phyloP scores from a whole-genome alignment of 2,888 invertebrate species.

The Ophioninae sp. region DNA sequence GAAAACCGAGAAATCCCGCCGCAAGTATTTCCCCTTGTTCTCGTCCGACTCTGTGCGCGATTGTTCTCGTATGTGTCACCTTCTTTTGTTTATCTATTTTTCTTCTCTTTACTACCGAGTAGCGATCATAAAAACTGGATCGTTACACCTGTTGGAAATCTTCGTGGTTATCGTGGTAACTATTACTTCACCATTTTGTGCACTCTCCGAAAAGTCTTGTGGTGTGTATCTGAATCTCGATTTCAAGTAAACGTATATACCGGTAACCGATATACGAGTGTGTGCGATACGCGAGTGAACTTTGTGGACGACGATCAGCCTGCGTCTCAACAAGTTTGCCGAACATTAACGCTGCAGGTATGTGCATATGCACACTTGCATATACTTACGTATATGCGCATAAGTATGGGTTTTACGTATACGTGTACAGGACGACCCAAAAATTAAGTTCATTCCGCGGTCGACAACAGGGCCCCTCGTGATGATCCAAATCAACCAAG shows the following conservation, averaged over 20 bases:
- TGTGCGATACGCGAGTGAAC: neutral
- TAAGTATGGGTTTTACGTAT: no score
- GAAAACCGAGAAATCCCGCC: neutral
- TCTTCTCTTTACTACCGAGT: neutral
- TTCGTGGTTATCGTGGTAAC: slow-evolving; percentile 23
- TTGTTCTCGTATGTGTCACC: no score
- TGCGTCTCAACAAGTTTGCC: neutral
- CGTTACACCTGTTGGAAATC: slow-evolving; percentile 45
- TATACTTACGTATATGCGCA: neutral
- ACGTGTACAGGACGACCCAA: no score
- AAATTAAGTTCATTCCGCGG: no score
- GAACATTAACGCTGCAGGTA: slow-evolving; percentile 3
- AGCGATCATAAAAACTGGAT: slow-evolving; percentile 9
- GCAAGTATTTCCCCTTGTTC: neutral
- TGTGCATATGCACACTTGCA: neutral
- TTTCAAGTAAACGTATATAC: slow-evolving; percentile 1
- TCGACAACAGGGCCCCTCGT: no score
- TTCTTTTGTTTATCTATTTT: no score
- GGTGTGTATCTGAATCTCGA: neutral
- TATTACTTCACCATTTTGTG: slow-evolving; percentile 15
- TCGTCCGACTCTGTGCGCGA: no score
- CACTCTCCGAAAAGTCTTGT: neutral
- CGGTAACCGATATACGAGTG: neutral
- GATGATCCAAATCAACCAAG: no score
- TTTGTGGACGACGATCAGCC: neutral